These are phyloP conservation scores for Drosophila anomalata DNA, from an alignment of 2,888 invertebrate genomes.

Conservation along the genomic window DNA sequence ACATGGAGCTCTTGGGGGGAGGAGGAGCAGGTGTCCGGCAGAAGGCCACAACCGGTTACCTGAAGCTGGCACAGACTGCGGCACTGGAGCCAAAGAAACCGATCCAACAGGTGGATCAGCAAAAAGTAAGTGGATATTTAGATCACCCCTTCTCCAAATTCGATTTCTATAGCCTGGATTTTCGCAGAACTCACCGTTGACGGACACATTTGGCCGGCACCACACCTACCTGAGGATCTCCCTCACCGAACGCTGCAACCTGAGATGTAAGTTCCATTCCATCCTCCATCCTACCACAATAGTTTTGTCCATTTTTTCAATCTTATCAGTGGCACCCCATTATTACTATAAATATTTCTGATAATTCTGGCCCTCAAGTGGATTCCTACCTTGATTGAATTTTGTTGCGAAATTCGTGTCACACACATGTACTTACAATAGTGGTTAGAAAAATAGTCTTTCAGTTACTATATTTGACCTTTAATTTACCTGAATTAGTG, in stretches of 20 bases:
- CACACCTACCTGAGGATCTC: constrained; percentile 98
- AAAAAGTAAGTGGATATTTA: constrained; percentile 22
- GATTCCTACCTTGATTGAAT: constrained; percentile 37
- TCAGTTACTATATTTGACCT: neutral
- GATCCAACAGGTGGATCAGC: constrained; percentile 43
- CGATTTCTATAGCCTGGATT: constrained; percentile 1
- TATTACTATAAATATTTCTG: constrained; percentile 8
- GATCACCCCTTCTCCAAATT: neutral
- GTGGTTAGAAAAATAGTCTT: constrained; percentile 26
- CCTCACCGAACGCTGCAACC: constrained; percentile 97
- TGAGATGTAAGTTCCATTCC: constrained; percentile 91
- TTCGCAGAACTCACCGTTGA: constrained; percentile 84
- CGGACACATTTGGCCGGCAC: constrained; percentile 93
- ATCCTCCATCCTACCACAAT: constrained; percentile 11
- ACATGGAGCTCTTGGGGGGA: constrained; percentile 15
- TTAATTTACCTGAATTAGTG: constrained; percentile 13
- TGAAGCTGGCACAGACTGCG: constrained; percentile 58
- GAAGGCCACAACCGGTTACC: constrained; percentile 63
- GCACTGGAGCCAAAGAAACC: constrained; percentile 36
- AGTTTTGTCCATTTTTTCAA: constrained; percentile 4
- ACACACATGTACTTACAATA: constrained; percentile 12
- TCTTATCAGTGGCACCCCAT: constrained; percentile 25
- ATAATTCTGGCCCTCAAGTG: constrained; percentile 28
- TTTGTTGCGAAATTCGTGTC: constrained; percentile 42
- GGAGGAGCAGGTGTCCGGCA: constrained; percentile 26